Base-by-base conservation (phyloP, 2,797 vertebrate genomes). In the Varecia variegata region DNA sequence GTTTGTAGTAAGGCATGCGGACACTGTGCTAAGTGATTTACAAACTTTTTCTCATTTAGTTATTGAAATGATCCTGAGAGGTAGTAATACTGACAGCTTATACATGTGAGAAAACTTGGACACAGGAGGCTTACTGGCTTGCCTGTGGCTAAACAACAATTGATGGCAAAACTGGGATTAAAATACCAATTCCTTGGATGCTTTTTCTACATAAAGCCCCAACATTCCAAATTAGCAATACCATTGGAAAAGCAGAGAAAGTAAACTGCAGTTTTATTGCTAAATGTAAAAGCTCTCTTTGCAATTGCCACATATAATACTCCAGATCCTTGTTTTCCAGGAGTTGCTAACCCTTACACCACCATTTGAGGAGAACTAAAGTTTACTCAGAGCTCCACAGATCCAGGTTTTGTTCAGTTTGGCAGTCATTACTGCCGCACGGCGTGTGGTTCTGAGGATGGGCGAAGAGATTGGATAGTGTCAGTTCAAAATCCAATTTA, bases 231-330 rank as follows among this genome's bases (percentile, higher is more conserved):
- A 0, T 71, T 58, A 95, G 47, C 35, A 95, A 76, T 32, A 68
- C 74, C 47, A 70, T 67, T 87, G 58, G 65, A 82, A 81, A 95
- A 90, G 47, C 70, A 97, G 43, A 90, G 80, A 94, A 70, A 98
- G 50, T 25, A 79, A 96, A 92, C 40, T 74, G 25, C n/a, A 52
- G 47, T 81, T 90, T 90, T 70, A 74, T 77, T 93, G 32, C 90
- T 76, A 70, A 86, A 50, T 87, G n/a, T 58, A 77, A 93, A 92
- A 92, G 5, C 0, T 73, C 3, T 30, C 84, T 88, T 58, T 60
- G 50, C 15, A 76, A 38, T 70, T 20, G 62, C 32, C 8, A 10
- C 47, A 35, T 13, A 68, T 7, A 79, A 60, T 65, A 60, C 18
- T 77, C 40, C 17, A 50, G 45, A 76, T 56, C 50, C 20, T 79